Conservation (phyloP, 1,140 invertebrate species). For the Patella vulgata region DNA sequence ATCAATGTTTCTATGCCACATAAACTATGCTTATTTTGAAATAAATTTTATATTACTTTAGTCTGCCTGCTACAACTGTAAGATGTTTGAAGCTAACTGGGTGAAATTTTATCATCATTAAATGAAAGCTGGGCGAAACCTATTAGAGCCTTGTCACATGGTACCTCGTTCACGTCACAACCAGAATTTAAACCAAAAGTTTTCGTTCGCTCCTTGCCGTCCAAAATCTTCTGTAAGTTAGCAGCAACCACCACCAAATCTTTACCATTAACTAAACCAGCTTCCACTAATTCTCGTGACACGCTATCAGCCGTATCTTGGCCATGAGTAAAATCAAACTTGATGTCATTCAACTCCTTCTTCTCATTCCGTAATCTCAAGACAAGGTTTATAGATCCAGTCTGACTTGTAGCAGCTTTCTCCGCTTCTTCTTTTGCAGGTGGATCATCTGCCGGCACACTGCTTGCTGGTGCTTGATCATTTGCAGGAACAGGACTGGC, state of each 20-base stretch:
- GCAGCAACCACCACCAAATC: conserved; percentile 89
- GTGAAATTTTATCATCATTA: conserved; percentile 39
- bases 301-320: conserved; percentile 91
- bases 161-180: conserved; percentile 81
- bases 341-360: conserved; percentile 95
- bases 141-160: conserved; percentile 92
- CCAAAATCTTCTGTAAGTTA: conserved; percentile 92
- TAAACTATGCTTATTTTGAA: too few relatives aligned
- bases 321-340: conserved; percentile 93
- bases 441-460: not conserved
- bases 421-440: not conserved
- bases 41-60: too few relatives aligned
- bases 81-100: too few relatives aligned
- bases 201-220: conserved; percentile 75
- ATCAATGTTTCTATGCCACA: too few relatives aligned
- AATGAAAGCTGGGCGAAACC: conserved; percentile 97
- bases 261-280: conserved; percentile 90
- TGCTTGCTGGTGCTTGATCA: conserved; percentile 1
- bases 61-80: too few relatives aligned
- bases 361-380: conserved; percentile 88
- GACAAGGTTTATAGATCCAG: conserved; percentile 77
- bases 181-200: conserved; percentile 94
- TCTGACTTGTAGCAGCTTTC: too few relatives aligned
- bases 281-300: conserved; percentile 91
- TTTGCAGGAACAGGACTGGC: conserved; percentile 31